These are phyloP conservation scores for Epizoanthus ramosus DNA, from an alignment of 92 coral and sea anemone genomes.

Conservation along the genomic window DNA sequence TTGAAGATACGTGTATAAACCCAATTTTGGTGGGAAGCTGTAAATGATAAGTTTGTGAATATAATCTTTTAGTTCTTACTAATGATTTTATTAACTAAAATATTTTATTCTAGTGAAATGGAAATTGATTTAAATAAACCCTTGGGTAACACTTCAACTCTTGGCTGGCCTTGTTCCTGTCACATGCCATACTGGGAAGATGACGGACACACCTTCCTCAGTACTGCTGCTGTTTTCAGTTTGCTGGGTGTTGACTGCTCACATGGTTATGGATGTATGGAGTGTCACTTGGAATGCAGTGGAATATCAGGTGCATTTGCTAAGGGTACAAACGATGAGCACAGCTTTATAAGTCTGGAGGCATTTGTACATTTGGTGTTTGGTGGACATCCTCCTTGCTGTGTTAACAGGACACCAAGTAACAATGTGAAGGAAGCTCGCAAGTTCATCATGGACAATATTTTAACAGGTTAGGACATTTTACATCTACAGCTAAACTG, in stretches of 20 bases:
- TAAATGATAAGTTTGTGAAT: no score
- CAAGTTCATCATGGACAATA: neutral
- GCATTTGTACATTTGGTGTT: conserved; percentile 27
- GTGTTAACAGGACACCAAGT: neutral
- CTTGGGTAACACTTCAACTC: neutral
- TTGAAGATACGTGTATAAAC: no score
- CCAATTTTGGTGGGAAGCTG: no score
- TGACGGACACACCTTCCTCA: neutral
- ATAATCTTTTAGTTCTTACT: no score
- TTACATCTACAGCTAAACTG: no score
- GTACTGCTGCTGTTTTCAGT: neutral
- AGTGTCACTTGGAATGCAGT: conserved; percentile 26
- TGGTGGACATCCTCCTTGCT: conserved; percentile 14
- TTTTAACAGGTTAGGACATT: conserved; percentile 21
- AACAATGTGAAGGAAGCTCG: conserved; percentile 4
- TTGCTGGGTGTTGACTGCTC: conserved; percentile 1
- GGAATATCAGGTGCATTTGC: conserved; percentile 5
- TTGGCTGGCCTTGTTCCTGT: conserved; percentile 21
- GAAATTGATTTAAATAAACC: neutral
- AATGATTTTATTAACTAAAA: no score
- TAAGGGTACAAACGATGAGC: conserved; percentile 1
- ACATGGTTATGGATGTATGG: conserved; percentile 17
- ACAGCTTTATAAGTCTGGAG: conserved; percentile 13
- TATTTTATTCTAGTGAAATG: no score
- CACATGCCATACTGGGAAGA: conserved; percentile 25